These are phyloP conservation scores for Paguma larvata DNA, from an alignment of 2,797 vertebrate species.

Conservation along the genomic window DNA sequence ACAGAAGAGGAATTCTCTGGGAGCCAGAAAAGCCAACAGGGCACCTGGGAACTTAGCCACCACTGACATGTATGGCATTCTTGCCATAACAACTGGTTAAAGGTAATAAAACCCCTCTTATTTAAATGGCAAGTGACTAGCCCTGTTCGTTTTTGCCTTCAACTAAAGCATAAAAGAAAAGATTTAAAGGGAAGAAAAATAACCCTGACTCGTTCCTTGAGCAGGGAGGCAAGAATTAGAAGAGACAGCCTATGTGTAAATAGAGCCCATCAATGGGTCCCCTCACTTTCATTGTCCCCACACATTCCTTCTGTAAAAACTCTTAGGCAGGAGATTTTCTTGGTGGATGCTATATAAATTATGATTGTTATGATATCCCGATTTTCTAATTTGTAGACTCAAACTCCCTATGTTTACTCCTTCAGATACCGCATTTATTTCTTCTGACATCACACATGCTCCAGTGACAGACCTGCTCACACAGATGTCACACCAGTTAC, in stretches of 20 bases:
- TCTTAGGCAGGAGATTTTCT: not conserved
- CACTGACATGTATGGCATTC: conserved; percentile 58
- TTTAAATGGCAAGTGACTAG: conserved; percentile 70
- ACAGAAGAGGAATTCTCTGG: conserved; percentile 77
- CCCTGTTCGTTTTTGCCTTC: conserved; percentile 69
- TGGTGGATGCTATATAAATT: not conserved
- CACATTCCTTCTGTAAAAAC: conserved; percentile 47
- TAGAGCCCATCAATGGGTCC: not conserved
- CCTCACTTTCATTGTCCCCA: not conserved
- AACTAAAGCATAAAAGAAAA: conserved; percentile 51
- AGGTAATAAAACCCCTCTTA: conserved; percentile 67
- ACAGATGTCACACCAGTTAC: not conserved
- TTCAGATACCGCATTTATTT: not conserved
- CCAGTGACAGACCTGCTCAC: not conserved
- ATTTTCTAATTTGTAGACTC: not conserved
- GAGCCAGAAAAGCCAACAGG: conserved; percentile 64
- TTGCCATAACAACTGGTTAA: conserved; percentile 72
- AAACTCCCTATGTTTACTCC: not conserved
- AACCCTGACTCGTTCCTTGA: conserved; percentile 36
- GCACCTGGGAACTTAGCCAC: conserved; percentile 78
- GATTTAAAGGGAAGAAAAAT: conserved; percentile 62
- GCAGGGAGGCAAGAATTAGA: conserved; percentile 52
- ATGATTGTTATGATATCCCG: not conserved
- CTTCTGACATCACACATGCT: not conserved
- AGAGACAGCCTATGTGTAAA: conserved; percentile 27